These are phyloP conservation scores for Synanthedon formicaeformis DNA, from an alignment of 2,888 invertebrate genomes.

Conservation along the genomic window DNA sequence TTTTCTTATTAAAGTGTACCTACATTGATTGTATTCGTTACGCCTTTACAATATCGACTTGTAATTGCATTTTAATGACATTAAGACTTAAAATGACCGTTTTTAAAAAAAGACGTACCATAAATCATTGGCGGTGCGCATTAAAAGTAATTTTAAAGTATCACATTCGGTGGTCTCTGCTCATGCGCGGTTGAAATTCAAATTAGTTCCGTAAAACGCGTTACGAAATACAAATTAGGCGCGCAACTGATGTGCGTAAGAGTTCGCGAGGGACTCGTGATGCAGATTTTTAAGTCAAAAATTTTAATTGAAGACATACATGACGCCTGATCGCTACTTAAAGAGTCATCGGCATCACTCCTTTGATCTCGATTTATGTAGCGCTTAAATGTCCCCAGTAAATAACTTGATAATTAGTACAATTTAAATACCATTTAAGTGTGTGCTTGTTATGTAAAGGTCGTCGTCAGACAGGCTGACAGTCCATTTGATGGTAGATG, in stretches of 20 bases:
- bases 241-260: neutral
- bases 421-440: no score
- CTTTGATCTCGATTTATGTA: neutral
- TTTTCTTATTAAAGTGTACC: no score
- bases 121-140: conserved; percentile 15
- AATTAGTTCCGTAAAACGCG: conserved; percentile 3
- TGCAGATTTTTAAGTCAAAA: conserved; percentile 1
- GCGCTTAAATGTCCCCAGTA: no score
- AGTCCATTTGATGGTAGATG: no score
- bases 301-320: conserved; percentile 13
- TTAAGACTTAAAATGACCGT: conserved; percentile 24
- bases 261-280: neutral
- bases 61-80: conserved; percentile 28
- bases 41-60: conserved; percentile 4
- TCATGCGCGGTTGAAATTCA: neutral
- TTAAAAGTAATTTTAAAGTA: neutral
- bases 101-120: conserved; percentile 16
- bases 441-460: no score
- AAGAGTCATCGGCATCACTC: conserved; percentile 9
- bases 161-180: conserved; percentile 1
- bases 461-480: no score
- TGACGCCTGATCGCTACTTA: conserved; percentile 2
- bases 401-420: no score
- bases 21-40: no score
- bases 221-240: conserved; percentile 2